Conservation (phyloP, 2,797 vertebrate genomes). For the Mus spretus region DNA sequence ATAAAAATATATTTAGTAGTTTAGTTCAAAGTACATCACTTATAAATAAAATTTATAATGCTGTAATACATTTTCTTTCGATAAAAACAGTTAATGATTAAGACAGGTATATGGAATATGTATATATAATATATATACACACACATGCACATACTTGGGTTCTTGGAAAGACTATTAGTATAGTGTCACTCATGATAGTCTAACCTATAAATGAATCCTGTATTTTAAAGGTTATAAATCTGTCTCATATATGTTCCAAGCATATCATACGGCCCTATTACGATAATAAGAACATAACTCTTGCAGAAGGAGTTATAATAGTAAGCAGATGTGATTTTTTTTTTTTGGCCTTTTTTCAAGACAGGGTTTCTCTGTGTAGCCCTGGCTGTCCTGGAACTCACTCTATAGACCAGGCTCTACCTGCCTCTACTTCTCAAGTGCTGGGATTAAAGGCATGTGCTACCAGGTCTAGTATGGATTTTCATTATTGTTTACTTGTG, state of each 20-base stretch:
- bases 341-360: background rate
- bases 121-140: background rate
- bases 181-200: background rate
- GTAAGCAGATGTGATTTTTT: slow-evolving; percentile 78
- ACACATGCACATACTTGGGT: slow-evolving; percentile 10
- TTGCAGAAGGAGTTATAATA: slow-evolving; percentile 54
- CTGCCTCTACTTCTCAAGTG: background rate
- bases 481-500: slow-evolving; percentile 68
- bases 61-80: slow-evolving; percentile 64
- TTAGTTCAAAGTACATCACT: slow-evolving; percentile 60
- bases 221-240: slow-evolving; percentile 69
- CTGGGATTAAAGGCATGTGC: no score
- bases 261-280: slow-evolving; percentile 6
- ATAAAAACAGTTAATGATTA: slow-evolving; percentile 56
- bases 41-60: slow-evolving; percentile 68
- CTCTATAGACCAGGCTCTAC: background rate
- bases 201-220: slow-evolving; percentile 53
- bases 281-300: background rate
- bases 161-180: slow-evolving; percentile 57
- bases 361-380: background rate
- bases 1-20: slow-evolving; percentile 69
- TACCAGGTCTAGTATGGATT: background rate
- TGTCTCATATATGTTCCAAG: slow-evolving; percentile 65
- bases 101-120: slow-evolving; percentile 42
- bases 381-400: background rate